These are phyloP conservation scores for Cephalopachus bancanus DNA, from an alignment of 2,797 vertebrate species.

Conservation along the genomic window DNA sequence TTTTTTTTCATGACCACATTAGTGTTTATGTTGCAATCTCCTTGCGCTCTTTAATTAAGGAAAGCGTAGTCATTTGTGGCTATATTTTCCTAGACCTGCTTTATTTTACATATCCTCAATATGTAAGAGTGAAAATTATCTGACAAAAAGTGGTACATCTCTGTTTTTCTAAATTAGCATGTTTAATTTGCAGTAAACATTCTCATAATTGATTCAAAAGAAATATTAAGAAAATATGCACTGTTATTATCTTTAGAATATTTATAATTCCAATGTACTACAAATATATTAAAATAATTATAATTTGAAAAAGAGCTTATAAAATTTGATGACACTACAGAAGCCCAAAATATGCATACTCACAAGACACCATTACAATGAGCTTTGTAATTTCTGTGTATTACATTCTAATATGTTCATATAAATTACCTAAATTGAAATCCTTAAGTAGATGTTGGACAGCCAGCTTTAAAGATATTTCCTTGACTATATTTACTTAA, in stretches of 20 bases:
- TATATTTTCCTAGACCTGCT: background rate
- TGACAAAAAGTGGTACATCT: background rate
- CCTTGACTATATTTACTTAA: background rate
- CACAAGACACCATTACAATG: background rate
- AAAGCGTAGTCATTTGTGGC: background rate
- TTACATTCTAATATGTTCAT: background rate
- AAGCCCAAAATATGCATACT: conserved; percentile 33
- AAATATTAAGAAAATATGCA: conserved; percentile 46
- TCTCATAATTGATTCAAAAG: conserved; percentile 3
- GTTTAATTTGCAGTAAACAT: background rate
- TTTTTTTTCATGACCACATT: background rate
- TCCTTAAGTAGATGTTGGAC: background rate
- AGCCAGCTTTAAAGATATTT: conserved; percentile 27
- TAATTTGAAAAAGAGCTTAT: conserved; percentile 67
- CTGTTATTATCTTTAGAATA: conserved; percentile 20
- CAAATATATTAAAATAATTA: conserved; percentile 70
- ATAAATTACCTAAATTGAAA: conserved; percentile 67
- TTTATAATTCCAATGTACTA: conserved; percentile 29
- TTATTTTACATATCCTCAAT: background rate
- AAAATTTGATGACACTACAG: conserved; percentile 46
- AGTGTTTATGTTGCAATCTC: background rate
- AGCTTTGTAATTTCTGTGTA: conserved; percentile 10
- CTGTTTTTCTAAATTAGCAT: conserved; percentile 54
- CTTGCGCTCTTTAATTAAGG: background rate
- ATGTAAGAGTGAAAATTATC: conserved; percentile 41